Conservation (phyloP, 2,797 vertebrate species). For the Amblyopsis hoosieri region DNA sequence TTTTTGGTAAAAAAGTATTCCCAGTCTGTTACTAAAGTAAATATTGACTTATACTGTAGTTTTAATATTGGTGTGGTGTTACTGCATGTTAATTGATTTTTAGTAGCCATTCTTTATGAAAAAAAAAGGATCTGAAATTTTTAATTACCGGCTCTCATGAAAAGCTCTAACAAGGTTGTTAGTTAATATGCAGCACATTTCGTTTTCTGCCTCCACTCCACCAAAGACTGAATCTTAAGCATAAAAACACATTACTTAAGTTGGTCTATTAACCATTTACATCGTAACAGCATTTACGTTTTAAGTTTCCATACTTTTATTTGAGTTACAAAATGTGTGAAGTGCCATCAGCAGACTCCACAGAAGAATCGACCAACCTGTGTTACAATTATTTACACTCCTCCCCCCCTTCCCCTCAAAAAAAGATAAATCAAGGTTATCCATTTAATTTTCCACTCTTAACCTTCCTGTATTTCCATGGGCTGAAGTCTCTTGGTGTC, state of each 20-base stretch:
- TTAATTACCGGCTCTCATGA: too few relatives aligned
- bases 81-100: too few relatives aligned
- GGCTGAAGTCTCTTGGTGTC: slow-evolving; percentile 56
- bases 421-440: slow-evolving; percentile 55
- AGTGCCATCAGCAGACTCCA: slow-evolving; percentile 81
- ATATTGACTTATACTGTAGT: neutral
- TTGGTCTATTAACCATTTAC: too few relatives aligned
- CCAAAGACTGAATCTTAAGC: too few relatives aligned
- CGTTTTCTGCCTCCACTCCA: too few relatives aligned
- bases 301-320: slow-evolving; percentile 79
- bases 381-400: slow-evolving; percentile 76
- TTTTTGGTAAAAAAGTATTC: neutral
- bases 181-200: too few relatives aligned
- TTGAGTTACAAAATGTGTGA: slow-evolving; percentile 86
- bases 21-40: neutral
- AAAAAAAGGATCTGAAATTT: too few relatives aligned
- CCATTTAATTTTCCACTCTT: slow-evolving; percentile 59
- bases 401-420: slow-evolving; percentile 30
- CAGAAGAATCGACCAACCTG: slow-evolving; percentile 60
- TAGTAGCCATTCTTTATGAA: too few relatives aligned
- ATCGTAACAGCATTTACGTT: slow-evolving; percentile 23
- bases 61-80: too few relatives aligned
- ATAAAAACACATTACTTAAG: too few relatives aligned
- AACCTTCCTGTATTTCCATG: slow-evolving; percentile 56
- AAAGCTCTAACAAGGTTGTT: too few relatives aligned